Evolutionary conservation across 2,888 invertebrate species (phyloP).

Genomic region (Bombylius discolor): DNA sequence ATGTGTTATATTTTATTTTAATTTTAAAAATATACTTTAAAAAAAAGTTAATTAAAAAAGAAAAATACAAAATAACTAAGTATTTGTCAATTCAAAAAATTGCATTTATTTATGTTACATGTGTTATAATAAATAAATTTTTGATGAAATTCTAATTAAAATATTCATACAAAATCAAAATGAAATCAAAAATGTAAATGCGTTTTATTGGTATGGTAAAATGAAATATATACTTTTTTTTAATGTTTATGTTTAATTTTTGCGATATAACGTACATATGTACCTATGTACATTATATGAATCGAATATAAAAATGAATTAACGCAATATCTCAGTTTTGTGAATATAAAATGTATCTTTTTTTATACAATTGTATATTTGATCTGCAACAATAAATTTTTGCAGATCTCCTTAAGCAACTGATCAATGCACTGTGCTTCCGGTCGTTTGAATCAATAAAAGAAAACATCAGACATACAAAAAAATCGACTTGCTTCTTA

Average conservation of each 20-base stretch:
- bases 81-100: background rate
- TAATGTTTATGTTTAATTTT: too few relatives aligned
- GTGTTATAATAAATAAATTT: background rate
- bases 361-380: background rate
- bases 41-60: too few relatives aligned
- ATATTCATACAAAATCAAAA: too few relatives aligned
- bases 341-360: too few relatives aligned
- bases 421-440: conserved; percentile 18
- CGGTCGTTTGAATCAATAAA: conserved; percentile 11
- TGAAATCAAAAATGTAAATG: too few relatives aligned
- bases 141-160: too few relatives aligned
- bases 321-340: background rate
- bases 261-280: too few relatives aligned
- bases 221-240: too few relatives aligned
- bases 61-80: background rate
- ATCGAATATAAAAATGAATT: background rate
- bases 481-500: too few relatives aligned
- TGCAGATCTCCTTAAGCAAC: conserved; percentile 12
- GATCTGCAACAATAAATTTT: conserved; percentile 6
- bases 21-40: background rate
- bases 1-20: background rate
- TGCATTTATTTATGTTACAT: background rate
- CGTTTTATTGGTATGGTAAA: too few relatives aligned
- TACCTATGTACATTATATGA: too few relatives aligned
- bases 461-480: background rate